phyloP scores from a whole-genome alignment of 2,797 vertebrate genomes.

The Takifugu rubripes region DNA sequence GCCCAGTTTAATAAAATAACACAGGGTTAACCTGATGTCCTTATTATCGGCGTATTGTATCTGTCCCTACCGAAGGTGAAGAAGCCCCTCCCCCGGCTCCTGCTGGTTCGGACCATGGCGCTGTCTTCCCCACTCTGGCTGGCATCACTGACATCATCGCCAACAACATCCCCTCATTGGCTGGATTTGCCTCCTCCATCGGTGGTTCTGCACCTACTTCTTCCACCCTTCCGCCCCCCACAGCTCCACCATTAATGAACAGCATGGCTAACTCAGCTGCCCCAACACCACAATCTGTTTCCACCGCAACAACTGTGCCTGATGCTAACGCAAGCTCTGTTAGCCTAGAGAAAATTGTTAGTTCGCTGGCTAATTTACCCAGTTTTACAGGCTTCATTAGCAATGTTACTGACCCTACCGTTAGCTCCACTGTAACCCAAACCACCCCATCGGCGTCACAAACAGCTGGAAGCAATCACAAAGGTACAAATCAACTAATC shows the following conservation, averaged over 20 bases:
- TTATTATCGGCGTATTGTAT: neutral
- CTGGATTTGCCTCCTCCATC: conserved; percentile 11
- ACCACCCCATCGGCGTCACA: conserved; percentile 1
- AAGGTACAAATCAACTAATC: conserved; percentile 37
- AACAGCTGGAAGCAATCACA: neutral
- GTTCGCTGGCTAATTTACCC: conserved; percentile 44
- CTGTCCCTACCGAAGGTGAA: conserved; percentile 25
- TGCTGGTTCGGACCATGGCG: neutral
- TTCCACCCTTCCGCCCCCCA: neutral
- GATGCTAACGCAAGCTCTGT: neutral
- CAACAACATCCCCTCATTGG: conserved; percentile 41
- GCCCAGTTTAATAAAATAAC: too few relatives aligned
- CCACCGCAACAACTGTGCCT: neutral
- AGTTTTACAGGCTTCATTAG: conserved; percentile 24
- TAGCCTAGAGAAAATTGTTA: conserved; percentile 33
- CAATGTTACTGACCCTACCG: conserved; percentile 17
- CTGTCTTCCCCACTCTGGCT: conserved; percentile 13
- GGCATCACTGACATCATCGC: conserved; percentile 37
- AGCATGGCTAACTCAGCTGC: conserved; percentile 17
- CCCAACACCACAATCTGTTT: neutral
- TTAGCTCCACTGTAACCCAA: neutral
- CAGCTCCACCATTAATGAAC: conserved; percentile 5
- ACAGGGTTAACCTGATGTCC: too few relatives aligned
- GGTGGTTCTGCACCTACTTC: neutral
- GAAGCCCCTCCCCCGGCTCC: conserved; percentile 8